phyloP scores from a whole-genome alignment of 2,888 invertebrate species.

The Hirtodrosophila cameraria region DNA sequence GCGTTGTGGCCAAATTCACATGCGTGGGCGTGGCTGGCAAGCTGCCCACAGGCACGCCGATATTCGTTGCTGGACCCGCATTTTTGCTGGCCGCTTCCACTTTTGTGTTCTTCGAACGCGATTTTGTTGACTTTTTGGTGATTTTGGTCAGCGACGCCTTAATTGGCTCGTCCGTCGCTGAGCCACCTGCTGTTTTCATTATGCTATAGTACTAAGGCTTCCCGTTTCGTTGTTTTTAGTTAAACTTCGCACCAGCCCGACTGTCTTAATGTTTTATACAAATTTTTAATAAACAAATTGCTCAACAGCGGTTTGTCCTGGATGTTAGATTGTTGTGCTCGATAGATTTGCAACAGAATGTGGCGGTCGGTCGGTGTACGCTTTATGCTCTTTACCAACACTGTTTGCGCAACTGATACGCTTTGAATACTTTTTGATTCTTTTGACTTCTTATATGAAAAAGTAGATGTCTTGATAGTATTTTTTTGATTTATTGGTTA shows the following conservation, averaged over 20 bases:
- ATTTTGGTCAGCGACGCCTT: slow-evolving; percentile 75
- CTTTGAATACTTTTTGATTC: too few species aligned
- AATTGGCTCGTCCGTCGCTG: slow-evolving; percentile 60
- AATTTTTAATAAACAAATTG: slow-evolving; percentile 14
- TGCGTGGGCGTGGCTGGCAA: slow-evolving; percentile 53
- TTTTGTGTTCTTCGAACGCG: slow-evolving; percentile 79
- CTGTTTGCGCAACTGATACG: slow-evolving; percentile 8
- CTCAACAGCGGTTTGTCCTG: slow-evolving; percentile 31
- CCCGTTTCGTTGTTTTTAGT: slow-evolving; percentile 1
- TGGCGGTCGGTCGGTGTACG: slow-evolving; percentile 8
- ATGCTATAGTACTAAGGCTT: too few species aligned
- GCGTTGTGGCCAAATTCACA: slow-evolving; percentile 66
- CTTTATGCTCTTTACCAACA: slow-evolving; percentile 8
- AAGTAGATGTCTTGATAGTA: too few species aligned
- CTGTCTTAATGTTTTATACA: not conserved
- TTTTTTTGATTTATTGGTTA: too few species aligned
- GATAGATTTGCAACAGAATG: not conserved
- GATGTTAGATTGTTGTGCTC: not conserved
- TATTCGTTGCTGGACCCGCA: slow-evolving; percentile 15
- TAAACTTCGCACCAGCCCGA: slow-evolving; percentile 1
- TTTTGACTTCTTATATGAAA: too few species aligned
- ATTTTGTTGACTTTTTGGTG: slow-evolving; percentile 81
- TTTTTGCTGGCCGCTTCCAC: slow-evolving; percentile 52
- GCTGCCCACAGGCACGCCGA: slow-evolving; percentile 46
- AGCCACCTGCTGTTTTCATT: slow-evolving; percentile 66